Percentiles rank a stretch among this genome's conserved stretches.
These are phyloP conservation scores for Ammodramus savannarum DNA, from an alignment of 2,113 vertebrate species.

Conservation along the genomic window DNA sequence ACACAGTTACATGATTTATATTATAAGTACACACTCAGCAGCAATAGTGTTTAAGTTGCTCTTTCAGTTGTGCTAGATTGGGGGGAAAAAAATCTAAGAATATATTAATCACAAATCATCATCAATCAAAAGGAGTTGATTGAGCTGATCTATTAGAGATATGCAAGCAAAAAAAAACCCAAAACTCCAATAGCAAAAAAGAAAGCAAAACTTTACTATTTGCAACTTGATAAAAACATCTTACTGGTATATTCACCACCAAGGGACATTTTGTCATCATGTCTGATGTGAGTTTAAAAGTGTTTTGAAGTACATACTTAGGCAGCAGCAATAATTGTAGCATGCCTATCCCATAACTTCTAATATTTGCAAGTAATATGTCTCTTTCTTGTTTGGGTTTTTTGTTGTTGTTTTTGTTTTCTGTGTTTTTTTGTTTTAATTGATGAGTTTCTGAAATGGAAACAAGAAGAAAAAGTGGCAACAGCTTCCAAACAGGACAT, in stretches of 20 bases:
- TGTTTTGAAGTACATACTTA: neutral
- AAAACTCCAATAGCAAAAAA: neutral
- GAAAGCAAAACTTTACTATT: neutral
- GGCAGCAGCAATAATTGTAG: neutral
- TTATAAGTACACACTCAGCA: neutral
- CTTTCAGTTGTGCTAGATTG: neutral
- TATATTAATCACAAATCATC: neutral
- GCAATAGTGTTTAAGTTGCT: neutral
- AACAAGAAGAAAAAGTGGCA: neutral
- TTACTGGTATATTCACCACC: neutral
- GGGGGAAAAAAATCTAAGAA: neutral
- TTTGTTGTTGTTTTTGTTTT: neutral
- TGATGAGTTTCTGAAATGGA: neutral
- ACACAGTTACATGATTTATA: neutral
- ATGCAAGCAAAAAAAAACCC: accelerated
- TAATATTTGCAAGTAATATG: neutral
- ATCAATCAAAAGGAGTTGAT: neutral
- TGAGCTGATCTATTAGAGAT: neutral
- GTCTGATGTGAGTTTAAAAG: neutral
- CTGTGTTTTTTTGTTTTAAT: neutral
- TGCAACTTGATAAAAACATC: neutral
- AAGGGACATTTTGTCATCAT: neutral
- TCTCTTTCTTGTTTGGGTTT: neutral
- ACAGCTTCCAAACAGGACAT: neutral
- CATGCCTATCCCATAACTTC: neutral